Evolutionary conservation across 2,888 invertebrate genomes (phyloP), one percentile per base, ranked within the genome.

Genomic region (Andrena marginata): DNA sequence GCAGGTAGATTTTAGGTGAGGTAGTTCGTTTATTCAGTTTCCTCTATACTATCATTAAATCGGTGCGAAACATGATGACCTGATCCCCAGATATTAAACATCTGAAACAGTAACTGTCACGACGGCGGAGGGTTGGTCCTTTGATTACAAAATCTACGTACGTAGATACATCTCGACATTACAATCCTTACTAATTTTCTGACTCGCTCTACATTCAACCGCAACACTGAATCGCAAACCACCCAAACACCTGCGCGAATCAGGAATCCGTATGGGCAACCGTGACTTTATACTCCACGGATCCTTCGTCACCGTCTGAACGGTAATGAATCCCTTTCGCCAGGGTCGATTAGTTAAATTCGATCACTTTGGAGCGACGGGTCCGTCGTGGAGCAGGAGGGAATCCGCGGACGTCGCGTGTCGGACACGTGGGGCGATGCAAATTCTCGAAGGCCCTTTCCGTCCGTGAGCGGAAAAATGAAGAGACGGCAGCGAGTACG

Each of bases 381-480:
- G 29, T 31, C 13, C 42, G 56, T 29, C n/a, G 0, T 5, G 20
- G 31, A 49, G 31, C 49, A 16, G 23, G n/a, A 20, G n/a, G 29
- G 69, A n/a, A 49, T 35, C 49, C 60, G 35, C 60, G 23, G 51
- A 51, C 60, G 83, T 80, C 82, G 82, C 82, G 82, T 82, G 82
- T 82, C 82, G 51, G 82, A 84, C 84, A 65, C 84, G 84, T 84
- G 84, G 83, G 69, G 68, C 56, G 75, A 81, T 72, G 74, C 83
- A 71, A 77, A 81, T 82, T 73, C 70, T 26, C 75, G 49, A 68
- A 60, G 71, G 29, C 51, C 51, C 76, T 54, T 42, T 72, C 71
- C 48, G 23, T 51, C 20, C 60, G 72, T 29, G 65, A 51, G 72
- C 33, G 56, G 78, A 73, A 72, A 69, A 82, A 82, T 69, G 60